Evolutionary conservation across 2,113 vertebrate species (phyloP).

Genomic region (mouse (Mus musculus)): GRCm39 chr1:89040501-89041000

Average conservation of each 20-base stretch:
- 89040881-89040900: background rate
- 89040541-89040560: background rate
- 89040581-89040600: background rate
- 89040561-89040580: background rate
- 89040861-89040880: background rate
- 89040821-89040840: background rate
- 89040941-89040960: rapidly evolving
- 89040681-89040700: background rate
- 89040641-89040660: rapidly evolving
- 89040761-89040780: rapidly evolving
- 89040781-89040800: background rate
- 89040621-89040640: background rate
- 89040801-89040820: background rate
- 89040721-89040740: background rate
- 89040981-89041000: rapidly evolving
- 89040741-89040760: background rate
- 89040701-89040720: rapidly evolving
- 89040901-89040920: background rate
- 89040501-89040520: too few relatives aligned
- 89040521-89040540: background rate
- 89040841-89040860: background rate
- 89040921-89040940: background rate
- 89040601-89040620: rapidly evolving
- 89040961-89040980: background rate
- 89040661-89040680: rapidly evolving